Percentiles rank a stretch among this genome's conserved stretches.
These are phyloP conservation scores for Pomatostomus ruficeps DNA, from an alignment of 2,113 vertebrate species.

Conservation along the genomic window DNA sequence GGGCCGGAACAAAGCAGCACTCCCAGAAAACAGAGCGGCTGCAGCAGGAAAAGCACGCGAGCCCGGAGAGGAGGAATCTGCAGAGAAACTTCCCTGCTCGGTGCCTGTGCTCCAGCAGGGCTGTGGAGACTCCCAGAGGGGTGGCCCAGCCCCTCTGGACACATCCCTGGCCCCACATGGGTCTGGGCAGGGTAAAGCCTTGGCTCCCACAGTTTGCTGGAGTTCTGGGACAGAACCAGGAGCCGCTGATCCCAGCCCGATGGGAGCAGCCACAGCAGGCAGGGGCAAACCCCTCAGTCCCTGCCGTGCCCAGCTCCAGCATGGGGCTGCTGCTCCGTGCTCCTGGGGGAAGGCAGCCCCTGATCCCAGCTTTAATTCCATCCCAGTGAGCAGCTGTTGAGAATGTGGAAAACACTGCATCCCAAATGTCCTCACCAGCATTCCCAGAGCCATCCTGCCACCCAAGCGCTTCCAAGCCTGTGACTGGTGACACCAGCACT, in stretches of 20 bases:
- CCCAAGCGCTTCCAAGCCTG: fast-evolving
- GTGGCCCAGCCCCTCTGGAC: not conserved
- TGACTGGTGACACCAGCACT: fast-evolving
- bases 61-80: fast-evolving
- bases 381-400: not conserved
- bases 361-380: not conserved
- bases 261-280: not conserved
- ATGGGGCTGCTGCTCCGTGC: not conserved
- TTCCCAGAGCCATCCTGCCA: not conserved
- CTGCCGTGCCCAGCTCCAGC: not conserved
- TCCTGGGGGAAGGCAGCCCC: not conserved
- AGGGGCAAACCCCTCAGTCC: not conserved
- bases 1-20: not conserved
- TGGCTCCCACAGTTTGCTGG: fast-evolving
- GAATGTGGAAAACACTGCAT: not conserved
- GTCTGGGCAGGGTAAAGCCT: not conserved
- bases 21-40: not conserved
- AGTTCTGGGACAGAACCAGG: not conserved
- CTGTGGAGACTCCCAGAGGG: not conserved
- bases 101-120: not conserved
- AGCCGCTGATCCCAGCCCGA: not conserved
- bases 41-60: not conserved
- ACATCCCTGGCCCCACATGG: not conserved
- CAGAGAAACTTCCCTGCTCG: not conserved
- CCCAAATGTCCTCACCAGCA: not conserved